Conservation (phyloP, 2,888 invertebrate species). For the Morpho deidamia region DNA sequence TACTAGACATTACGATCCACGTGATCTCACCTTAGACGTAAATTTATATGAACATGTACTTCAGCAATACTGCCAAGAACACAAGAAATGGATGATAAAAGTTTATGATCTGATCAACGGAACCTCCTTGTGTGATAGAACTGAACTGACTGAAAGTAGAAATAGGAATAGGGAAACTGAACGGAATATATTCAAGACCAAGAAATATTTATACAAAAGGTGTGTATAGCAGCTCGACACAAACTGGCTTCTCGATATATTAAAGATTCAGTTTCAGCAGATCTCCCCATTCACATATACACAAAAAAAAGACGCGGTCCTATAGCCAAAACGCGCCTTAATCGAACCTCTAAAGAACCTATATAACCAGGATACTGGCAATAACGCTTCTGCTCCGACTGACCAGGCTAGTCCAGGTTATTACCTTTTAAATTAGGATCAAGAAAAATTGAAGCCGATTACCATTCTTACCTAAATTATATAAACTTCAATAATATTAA, state of each 20-base stretch:
- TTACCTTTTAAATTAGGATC: too few relatives aligned
- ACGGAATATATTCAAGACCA: constrained; percentile 9
- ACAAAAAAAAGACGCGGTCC: too few relatives aligned
- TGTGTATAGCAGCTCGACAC: constrained; percentile 13
- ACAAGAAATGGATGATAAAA: constrained; percentile 20
- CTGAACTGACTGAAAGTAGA: constrained; percentile 16
- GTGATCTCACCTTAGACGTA: constrained; percentile 28
- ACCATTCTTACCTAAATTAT: too few relatives aligned
- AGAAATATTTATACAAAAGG: constrained; percentile 13
- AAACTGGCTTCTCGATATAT: constrained; percentile 13
- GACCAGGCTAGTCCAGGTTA: too few relatives aligned
- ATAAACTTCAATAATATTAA: too few relatives aligned
- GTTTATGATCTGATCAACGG: constrained; percentile 27
- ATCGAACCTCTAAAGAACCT: background rate
- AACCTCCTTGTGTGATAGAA: constrained; percentile 13
- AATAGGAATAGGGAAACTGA: constrained; percentile 25
- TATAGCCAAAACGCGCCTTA: background rate
- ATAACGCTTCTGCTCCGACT: too few relatives aligned
- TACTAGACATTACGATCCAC: constrained; percentile 28
- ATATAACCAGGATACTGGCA: too few relatives aligned
- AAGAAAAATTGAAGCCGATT: too few relatives aligned
- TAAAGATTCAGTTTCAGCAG: background rate
- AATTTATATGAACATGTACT: constrained; percentile 25
- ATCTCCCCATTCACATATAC: too few relatives aligned
- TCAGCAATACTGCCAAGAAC: constrained; percentile 27